phyloP scores from a whole-genome alignment of 2,113 vertebrate species.

The Pipa parva region DNA sequence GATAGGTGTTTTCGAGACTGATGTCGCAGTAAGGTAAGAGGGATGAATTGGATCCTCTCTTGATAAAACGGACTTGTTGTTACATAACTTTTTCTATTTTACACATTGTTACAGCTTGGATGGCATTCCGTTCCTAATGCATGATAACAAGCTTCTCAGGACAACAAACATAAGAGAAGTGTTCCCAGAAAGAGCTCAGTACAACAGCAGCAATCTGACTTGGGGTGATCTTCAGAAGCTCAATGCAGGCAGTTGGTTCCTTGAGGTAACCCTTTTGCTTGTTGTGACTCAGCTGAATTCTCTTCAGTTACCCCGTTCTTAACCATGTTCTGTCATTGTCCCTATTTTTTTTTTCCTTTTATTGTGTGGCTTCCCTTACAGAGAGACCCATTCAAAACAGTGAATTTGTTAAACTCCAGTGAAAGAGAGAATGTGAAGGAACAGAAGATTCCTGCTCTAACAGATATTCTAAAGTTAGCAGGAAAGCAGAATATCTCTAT shows the following conservation, averaged over 20 bases:
- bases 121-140: constrained; percentile 83
- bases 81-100: not conserved
- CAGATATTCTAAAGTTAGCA: constrained; percentile 59
- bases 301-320: not conserved
- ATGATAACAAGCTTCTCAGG: constrained; percentile 74
- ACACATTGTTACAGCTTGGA: constrained; percentile 59
- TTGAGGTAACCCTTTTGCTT: constrained; percentile 68
- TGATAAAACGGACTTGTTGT: not conserved
- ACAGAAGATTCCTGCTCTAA: constrained; percentile 69
- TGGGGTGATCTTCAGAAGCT: constrained; percentile 69
- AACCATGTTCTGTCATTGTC: not conserved
- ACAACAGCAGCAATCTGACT: constrained; percentile 61
- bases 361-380: constrained; percentile 45
- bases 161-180: constrained; percentile 73
- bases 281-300: no score
- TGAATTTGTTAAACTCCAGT: constrained; percentile 56
- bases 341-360: not conserved
- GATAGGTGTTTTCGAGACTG: constrained; percentile 20
- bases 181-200: constrained; percentile 53
- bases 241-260: constrained; percentile 87
- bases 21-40: constrained; percentile 32
- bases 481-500: constrained; percentile 67
- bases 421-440: constrained; percentile 52
- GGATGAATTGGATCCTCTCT: not conserved
- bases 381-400: constrained; percentile 71